Percentiles rank a stretch among this genome's conserved stretches.
These are phyloP conservation scores for Himalopsyche anomala DNA, from an alignment of 2,888 invertebrate species.

Conservation along the genomic window DNA sequence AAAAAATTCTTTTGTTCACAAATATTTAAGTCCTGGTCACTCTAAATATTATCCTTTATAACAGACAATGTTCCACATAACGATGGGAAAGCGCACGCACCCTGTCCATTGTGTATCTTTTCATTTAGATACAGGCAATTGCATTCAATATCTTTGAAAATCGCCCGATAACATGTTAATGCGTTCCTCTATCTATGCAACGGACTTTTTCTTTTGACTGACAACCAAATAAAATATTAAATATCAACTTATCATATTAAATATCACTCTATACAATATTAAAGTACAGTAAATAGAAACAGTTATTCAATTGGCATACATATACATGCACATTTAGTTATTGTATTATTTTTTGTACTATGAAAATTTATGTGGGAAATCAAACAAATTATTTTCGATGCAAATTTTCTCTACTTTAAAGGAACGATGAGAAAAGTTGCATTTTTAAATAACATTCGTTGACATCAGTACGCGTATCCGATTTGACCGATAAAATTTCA, in stretches of 20 bases:
- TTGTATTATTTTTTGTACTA: too few relatives aligned
- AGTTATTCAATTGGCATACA: not conserved
- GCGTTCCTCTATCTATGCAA: constrained; percentile 18
- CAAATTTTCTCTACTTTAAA: too few relatives aligned
- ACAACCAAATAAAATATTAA: constrained; percentile 52
- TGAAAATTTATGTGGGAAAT: too few relatives aligned
- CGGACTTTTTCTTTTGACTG: constrained; percentile 49
- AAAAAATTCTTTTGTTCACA: too few relatives aligned
- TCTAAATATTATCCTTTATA: not conserved
- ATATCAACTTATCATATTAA: constrained; percentile 47
- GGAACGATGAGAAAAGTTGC: too few relatives aligned
- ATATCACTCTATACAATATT: constrained; percentile 20
- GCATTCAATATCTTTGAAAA: constrained; percentile 55
- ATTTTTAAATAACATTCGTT: too few relatives aligned
- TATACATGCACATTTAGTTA: too few relatives aligned
- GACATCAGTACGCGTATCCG: too few relatives aligned
- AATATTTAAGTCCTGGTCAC: not conserved
- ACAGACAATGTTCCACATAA: constrained; percentile 55
- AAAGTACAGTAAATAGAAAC: not conserved
- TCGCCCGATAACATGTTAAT: constrained; percentile 55
- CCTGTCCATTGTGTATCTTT: constrained; percentile 48
- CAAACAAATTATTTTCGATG: too few relatives aligned
- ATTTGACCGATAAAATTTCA: too few relatives aligned
- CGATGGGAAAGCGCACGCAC: constrained; percentile 55
- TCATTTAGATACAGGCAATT: constrained; percentile 60